Evolutionary conservation across 2,113 vertebrate species (phyloP).

Genomic region (Dasyprocta punctata): DNA sequence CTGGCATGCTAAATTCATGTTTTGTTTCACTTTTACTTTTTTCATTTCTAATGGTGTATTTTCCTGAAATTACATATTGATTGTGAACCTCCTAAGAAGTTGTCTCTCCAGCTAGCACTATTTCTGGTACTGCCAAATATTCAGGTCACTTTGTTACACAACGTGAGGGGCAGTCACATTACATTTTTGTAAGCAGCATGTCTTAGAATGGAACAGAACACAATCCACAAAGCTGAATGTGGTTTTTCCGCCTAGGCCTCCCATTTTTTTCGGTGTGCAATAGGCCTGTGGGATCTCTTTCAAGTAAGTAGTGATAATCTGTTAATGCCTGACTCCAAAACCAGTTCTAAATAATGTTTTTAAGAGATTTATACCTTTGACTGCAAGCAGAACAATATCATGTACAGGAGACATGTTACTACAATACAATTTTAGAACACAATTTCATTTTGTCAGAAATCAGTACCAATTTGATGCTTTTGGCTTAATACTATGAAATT

Average conservation of each 20-base stretch:
- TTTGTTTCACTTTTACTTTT: conserved; percentile 26
- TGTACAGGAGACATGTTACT: neutral
- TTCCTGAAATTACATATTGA: conserved; percentile 32
- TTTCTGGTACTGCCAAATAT: neutral
- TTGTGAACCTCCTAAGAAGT: conserved; percentile 21
- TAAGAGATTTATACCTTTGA: neutral
- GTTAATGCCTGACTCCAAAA: neutral
- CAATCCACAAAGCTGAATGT: neutral
- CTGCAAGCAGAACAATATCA: conserved; percentile 5
- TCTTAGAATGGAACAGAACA: neutral
- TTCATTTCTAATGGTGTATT: neutral
- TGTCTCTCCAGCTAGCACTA: neutral
- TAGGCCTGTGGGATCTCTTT: neutral
- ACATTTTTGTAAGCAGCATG: neutral
- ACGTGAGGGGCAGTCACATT: neutral
- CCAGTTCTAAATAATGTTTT: neutral
- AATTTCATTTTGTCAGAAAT: neutral
- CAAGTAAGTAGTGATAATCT: conserved; percentile 5
- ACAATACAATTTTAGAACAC: neutral
- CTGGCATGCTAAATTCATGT: neutral
- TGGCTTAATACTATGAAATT: conserved; percentile 3
- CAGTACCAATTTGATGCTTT: neutral
- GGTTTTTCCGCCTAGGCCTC: neutral
- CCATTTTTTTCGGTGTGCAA: neutral
- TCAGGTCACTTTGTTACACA: neutral